Base-by-base conservation (phyloP, 2,797 vertebrate genomes). In the Carapus acus region DNA sequence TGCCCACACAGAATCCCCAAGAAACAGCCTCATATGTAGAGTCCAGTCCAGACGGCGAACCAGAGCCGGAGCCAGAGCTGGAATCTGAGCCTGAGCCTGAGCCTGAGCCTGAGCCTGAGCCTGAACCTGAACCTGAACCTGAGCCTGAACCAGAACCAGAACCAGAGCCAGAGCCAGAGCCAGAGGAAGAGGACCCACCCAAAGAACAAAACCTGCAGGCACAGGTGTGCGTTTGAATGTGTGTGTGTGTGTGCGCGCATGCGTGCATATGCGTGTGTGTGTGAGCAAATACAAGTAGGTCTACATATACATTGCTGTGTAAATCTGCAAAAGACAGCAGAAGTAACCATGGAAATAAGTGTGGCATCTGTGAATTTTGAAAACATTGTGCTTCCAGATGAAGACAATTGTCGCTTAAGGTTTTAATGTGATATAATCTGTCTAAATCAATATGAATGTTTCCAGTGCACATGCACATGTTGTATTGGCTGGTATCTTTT, bases 1-100 rank as follows among this genome's bases (percentile, higher is more conserved):
- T 59, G 37, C 69, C 88, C 24, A 77, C 68, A 7, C 68, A 43
- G 0, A 44, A 66, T 54, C 58, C 67, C 22, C 62, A 58, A 44
- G 54, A 50, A 34, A 51, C 59, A 1, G 44, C 66, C 71, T 88
- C 88, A 2, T 85, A 88, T 18, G 75, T 87, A 62, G 88, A 90
- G 67, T 82, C 76, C 34, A 89, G 89, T 14, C 78, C 84, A 21
- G 89, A 89, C 46, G 90, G 88, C 38, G 89, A 91, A 49, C 71
- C 62, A 38, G 71, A 78, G 14, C 31, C 31, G 14, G 31, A 33
- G 8, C 24, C 24, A 27, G 24, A 27, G 9, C 54, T 50, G 9
- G 62, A 72, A 2, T 27, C 24, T 5, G 24, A 27, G 24, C 24
- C 24, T 5, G 24, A 75, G 49, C 67, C 56, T 17, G 65, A 67